A percentile compares a stretch with the other conserved stretches of the same genome.
Conservation (phyloP, 2,888 invertebrate species). For the Conops quadrifasciatus region DNA sequence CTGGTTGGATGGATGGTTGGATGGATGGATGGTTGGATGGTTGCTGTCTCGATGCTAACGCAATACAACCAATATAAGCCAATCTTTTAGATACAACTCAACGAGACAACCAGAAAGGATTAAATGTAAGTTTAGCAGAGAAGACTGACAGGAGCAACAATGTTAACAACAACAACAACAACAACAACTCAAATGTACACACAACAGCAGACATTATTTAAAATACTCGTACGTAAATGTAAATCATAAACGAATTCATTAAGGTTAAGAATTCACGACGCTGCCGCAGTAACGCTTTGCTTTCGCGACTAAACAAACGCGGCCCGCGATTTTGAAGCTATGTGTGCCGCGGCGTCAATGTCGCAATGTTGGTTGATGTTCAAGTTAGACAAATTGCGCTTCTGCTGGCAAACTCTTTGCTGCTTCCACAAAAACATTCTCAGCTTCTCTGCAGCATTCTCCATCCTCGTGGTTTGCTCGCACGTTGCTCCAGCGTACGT, state of each 20-base stretch:
- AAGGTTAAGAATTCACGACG: neutral
- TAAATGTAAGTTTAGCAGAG: too few relatives aligned
- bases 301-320: neutral
- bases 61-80: neutral
- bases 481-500: neutral
- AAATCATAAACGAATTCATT: constrained; percentile 36
- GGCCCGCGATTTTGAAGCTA: neutral
- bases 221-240: constrained; percentile 24
- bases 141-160: neutral
- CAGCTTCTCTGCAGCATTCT: neutral
- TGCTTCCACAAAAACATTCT: neutral
- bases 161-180: constrained; percentile 16
- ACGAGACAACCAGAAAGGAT: neutral
- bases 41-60: neutral
- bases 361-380: constrained; percentile 9
- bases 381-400: constrained; percentile 33
- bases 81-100: neutral
- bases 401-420: neutral
- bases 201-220: constrained; percentile 5
- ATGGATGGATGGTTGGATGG: constrained; percentile 7
- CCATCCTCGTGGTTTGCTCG: too few relatives aligned
- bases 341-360: neutral
- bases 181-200: constrained; percentile 6
- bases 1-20: neutral
- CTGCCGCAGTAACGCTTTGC: neutral